Evolutionary conservation across 1,140 invertebrate species (phyloP).

Genomic region (Lineus longissimus): DNA sequence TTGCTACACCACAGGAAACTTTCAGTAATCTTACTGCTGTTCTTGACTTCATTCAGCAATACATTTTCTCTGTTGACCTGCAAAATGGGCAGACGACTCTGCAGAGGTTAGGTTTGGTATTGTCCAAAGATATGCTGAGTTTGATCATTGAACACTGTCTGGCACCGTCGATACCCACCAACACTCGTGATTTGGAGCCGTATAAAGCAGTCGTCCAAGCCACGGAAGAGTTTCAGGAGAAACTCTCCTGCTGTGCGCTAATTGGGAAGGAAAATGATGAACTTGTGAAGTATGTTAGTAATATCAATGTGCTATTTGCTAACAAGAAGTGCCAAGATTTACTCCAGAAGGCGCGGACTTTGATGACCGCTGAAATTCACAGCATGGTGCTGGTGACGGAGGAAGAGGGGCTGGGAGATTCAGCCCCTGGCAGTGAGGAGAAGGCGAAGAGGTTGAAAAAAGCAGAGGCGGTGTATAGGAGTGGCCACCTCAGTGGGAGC

Average conservation of each 20-base stretch:
- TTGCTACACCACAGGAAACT: slow-evolving; percentile 15
- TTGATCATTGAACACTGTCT: slow-evolving; percentile 72
- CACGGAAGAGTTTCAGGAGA: slow-evolving; percentile 66
- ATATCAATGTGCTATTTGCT: slow-evolving; percentile 75
- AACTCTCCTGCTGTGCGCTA: slow-evolving; percentile 55
- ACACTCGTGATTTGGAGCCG: slow-evolving; percentile 64
- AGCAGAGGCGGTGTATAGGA: not conserved
- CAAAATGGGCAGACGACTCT: slow-evolving; percentile 55
- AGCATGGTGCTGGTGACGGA: slow-evolving; percentile 63
- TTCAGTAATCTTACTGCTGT: slow-evolving; percentile 24
- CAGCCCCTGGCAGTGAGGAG: slow-evolving; percentile 21
- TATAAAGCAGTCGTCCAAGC: slow-evolving; percentile 64
- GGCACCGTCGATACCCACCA: slow-evolving; percentile 69
- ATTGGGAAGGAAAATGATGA: slow-evolving; percentile 52
- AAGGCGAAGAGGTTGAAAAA: slow-evolving; percentile 26
- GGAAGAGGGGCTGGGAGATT: slow-evolving; percentile 31
- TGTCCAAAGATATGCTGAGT: slow-evolving; percentile 64
- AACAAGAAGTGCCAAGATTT: slow-evolving; percentile 74
- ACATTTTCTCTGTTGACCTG: slow-evolving; percentile 20
- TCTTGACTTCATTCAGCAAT: slow-evolving; percentile 23
- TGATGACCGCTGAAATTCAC: slow-evolving; percentile 79
- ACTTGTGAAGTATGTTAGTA: slow-evolving; percentile 66
- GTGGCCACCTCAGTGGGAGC: slow-evolving; percentile 32
- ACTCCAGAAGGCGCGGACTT: slow-evolving; percentile 64
- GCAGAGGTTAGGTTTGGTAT: slow-evolving; percentile 60